Conservation (phyloP, 2,888 invertebrate species). For the Drosophila atroscutellata region DNA sequence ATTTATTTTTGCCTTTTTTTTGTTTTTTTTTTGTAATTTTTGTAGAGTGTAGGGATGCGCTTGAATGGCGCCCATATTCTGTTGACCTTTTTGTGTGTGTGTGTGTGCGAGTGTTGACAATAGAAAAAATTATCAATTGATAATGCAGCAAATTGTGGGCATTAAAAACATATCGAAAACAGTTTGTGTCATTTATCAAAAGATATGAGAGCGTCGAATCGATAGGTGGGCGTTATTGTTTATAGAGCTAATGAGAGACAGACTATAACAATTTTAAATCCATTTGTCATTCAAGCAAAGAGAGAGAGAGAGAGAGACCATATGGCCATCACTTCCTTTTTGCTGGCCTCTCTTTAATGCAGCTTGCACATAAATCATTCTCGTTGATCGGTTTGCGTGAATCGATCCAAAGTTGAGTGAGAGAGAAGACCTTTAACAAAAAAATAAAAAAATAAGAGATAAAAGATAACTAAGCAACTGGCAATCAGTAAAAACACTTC, state of each 20-base stretch:
- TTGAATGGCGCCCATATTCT: constrained; percentile 39
- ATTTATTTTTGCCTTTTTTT: not conserved
- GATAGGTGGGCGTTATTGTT: constrained; percentile 63
- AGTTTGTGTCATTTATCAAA: constrained; percentile 66
- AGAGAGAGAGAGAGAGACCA: constrained; percentile 12
- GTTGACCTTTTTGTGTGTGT: constrained; percentile 2
- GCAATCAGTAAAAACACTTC: constrained; percentile 73
- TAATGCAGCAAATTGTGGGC: constrained; percentile 57
- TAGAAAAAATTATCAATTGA: constrained; percentile 66
- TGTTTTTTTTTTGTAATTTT: not conserved
- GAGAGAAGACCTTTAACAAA: constrained; percentile 36
- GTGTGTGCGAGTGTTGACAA: constrained; percentile 60
- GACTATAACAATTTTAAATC: constrained; percentile 60
- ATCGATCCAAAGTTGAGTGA: constrained; percentile 25
- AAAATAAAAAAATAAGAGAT: not conserved
- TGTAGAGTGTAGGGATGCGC: constrained; percentile 25
- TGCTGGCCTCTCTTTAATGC: constrained; percentile 37
- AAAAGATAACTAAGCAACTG: constrained; percentile 38
- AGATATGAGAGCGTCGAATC: constrained; percentile 53
- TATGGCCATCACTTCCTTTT: constrained; percentile 38
- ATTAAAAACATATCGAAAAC: constrained; percentile 64
- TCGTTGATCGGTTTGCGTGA: constrained; percentile 64
- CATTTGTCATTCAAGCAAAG: constrained; percentile 52
- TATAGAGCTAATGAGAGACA: constrained; percentile 39
- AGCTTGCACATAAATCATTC: constrained; percentile 53